These are phyloP conservation scores for Melieria picta DNA, from an alignment of 2,888 invertebrate species.

Conservation along the genomic window DNA sequence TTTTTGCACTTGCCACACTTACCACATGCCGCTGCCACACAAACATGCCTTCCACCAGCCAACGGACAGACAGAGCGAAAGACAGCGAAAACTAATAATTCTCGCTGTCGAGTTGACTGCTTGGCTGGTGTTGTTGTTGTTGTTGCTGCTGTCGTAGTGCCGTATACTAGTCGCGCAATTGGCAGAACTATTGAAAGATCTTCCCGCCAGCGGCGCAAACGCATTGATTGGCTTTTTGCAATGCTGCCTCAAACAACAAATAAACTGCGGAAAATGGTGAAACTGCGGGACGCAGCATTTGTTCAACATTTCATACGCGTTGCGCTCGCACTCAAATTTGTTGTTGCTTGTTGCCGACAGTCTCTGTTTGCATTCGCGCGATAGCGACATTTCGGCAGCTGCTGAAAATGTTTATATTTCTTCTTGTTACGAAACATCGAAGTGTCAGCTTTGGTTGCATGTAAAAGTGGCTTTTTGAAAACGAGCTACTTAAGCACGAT, in stretches of 20 bases:
- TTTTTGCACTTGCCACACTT: conserved; percentile 8
- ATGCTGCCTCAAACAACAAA: conserved; percentile 12
- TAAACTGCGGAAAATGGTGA: not conserved
- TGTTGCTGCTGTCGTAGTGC: not conserved
- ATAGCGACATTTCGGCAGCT: conserved; percentile 23
- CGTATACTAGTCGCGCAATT: conserved; percentile 20
- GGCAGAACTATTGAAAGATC: conserved; percentile 30
- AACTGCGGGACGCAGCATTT: not conserved
- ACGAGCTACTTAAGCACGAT: too few species aligned
- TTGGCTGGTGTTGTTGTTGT: not conserved
- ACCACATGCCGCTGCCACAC: conserved; percentile 27
- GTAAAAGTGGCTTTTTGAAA: too few species aligned
- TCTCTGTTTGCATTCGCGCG: not conserved
- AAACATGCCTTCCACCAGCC: not conserved
- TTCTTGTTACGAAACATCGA: conserved; percentile 16
- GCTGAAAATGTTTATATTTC: conserved; percentile 18
- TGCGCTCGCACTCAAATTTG: too few species aligned
- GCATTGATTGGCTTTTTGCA: conserved; percentile 39
- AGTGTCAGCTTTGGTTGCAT: not conserved
- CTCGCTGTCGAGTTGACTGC: not conserved
- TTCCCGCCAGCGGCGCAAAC: not conserved
- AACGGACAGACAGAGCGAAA: conserved; percentile 18
- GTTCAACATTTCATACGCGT: conserved; percentile 19
- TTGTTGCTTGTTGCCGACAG: too few species aligned
- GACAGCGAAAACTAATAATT: conserved; percentile 32